Conservation (phyloP, 2,888 invertebrate species). For the Brachynemurus nebulosus region DNA sequence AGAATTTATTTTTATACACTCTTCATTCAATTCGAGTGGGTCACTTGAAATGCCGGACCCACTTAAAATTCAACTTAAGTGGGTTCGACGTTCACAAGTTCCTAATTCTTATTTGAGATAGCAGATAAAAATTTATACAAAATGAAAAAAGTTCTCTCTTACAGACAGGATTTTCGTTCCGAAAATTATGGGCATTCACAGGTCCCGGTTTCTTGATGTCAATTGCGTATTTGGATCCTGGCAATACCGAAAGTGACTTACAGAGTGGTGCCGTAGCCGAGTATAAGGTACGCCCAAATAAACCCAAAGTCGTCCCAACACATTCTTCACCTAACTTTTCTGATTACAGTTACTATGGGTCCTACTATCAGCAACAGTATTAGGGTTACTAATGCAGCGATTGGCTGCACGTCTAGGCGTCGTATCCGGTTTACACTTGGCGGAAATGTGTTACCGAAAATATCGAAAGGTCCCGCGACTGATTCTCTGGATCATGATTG, state of each 20-base stretch:
- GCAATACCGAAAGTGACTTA: conserved; percentile 84
- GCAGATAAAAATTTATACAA: too few relatives aligned
- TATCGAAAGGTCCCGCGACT: conserved; percentile 62
- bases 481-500: conserved; percentile 79
- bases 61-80: too few relatives aligned
- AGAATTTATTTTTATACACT: too few relatives aligned
- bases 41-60: too few relatives aligned
- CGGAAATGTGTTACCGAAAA: conserved; percentile 63
- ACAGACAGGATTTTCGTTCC: conserved; percentile 59
- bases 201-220: conserved; percentile 90
- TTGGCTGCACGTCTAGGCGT: conserved; percentile 50
- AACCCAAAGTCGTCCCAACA: too few relatives aligned
- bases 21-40: too few relatives aligned
- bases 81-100: too few relatives aligned
- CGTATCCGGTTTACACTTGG: conserved; percentile 76
- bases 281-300: conserved; percentile 56
- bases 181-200: conserved; percentile 83
- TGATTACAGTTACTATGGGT: conserved; percentile 72
- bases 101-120: too few relatives aligned
- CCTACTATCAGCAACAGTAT: conserved; percentile 62
- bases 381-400: conserved; percentile 80
- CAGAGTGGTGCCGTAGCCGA: conserved; percentile 69
- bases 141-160: too few relatives aligned
- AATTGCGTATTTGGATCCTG: conserved; percentile 84
- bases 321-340: too few relatives aligned